phyloP scores from a whole-genome alignment of 2,888 invertebrate genomes.

The Xiphydria camelus region DNA sequence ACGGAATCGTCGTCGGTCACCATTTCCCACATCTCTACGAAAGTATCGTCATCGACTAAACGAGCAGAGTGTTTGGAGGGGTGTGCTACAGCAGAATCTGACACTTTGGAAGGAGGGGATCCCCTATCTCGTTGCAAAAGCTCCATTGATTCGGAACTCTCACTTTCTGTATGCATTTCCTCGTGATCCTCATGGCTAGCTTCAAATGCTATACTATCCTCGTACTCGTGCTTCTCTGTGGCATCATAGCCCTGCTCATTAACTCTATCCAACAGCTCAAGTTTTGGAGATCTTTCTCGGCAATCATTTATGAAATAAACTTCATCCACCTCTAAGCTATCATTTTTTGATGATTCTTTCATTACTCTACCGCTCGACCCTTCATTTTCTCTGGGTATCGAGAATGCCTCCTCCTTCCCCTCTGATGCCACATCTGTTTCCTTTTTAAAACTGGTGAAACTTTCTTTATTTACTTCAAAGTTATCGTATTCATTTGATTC shows the following conservation, averaged over 20 bases:
- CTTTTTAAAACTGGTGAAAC: not conserved
- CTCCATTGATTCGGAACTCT: not conserved
- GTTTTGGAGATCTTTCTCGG: no score
- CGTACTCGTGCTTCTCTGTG: not conserved
- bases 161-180: not conserved
- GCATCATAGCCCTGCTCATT: not conserved
- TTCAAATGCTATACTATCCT: not conserved
- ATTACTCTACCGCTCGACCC: no score
- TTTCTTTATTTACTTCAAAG: conserved; percentile 23
- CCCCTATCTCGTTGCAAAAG: no score
- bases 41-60: not conserved
- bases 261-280: not conserved
- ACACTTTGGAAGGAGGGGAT: not conserved
- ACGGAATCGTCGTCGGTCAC: no score
- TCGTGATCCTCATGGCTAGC: not conserved
- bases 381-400: conserved; percentile 14
- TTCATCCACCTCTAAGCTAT: not conserved
- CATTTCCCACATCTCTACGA: not conserved
- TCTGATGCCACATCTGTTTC: no score
- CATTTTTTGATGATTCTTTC: not conserved
- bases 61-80: not conserved
- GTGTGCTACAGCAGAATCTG: not conserved
- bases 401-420: no score
- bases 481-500: conserved; percentile 23
- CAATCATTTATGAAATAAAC: no score